Evolutionary conservation across 2,888 invertebrate genomes (phyloP).

Genomic region (Caenorhabditis afra): DNA sequence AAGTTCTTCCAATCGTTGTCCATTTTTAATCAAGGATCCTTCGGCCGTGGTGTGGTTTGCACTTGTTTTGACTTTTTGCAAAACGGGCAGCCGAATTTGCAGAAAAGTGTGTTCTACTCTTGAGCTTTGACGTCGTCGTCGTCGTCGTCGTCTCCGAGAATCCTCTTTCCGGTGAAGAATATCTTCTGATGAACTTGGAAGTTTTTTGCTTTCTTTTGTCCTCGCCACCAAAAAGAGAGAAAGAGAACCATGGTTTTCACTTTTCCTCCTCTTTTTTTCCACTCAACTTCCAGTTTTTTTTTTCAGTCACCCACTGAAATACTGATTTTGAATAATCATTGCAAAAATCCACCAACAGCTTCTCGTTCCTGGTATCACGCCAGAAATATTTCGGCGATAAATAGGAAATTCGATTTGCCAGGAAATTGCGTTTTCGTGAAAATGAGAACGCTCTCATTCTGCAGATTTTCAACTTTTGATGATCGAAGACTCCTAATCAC

Average conservation of each 20-base stretch:
- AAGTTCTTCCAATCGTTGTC: background rate
- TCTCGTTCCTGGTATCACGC: background rate
- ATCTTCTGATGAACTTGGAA: slow-evolving; percentile 46
- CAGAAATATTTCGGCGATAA: background rate
- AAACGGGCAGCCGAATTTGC: too few species aligned
- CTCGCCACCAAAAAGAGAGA: background rate
- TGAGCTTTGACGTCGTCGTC: slow-evolving; percentile 32
- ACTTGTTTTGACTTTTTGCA: too few species aligned
- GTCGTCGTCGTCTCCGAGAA: slow-evolving; percentile 13
- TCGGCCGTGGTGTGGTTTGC: slow-evolving; percentile 9
- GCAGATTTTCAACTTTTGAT: background rate
- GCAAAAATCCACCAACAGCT: background rate
- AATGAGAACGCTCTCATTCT: background rate
- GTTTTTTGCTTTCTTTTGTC: slow-evolving; percentile 2
- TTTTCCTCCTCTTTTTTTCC: background rate
- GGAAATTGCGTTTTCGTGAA: background rate
- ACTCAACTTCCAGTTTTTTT: background rate
- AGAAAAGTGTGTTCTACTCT: slow-evolving; percentile 39
- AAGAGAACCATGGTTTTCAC: background rate
- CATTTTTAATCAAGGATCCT: slow-evolving; percentile 2
- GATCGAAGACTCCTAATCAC: background rate
- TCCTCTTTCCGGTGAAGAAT: slow-evolving; percentile 53
- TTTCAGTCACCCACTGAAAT: background rate
- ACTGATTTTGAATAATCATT: too few species aligned
- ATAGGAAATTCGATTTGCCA: slow-evolving; percentile 11